phyloP scores from a whole-genome alignment of 2,888 invertebrate genomes.

The Bedellia somnulentella region DNA sequence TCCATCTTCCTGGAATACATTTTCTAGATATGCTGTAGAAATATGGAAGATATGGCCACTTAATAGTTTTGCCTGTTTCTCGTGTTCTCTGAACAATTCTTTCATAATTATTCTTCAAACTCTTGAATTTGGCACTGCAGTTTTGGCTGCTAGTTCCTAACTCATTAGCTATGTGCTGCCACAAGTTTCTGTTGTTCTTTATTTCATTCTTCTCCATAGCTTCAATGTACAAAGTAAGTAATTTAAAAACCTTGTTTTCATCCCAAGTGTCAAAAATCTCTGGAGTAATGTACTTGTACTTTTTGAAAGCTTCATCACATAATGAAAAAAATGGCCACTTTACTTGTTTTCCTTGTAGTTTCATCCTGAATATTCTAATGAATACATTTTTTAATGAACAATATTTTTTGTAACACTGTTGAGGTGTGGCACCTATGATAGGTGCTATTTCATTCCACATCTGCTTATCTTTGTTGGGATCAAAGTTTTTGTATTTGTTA shows the following conservation, averaged over 20 bases:
- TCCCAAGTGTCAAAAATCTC: conserved; percentile 39
- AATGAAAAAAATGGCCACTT: conserved; percentile 43
- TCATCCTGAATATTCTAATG: conserved; percentile 40
- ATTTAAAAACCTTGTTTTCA: conserved; percentile 28
- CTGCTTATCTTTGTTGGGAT: conserved; percentile 22
- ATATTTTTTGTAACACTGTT: conserved; percentile 40
- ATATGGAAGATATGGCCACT: conserved; percentile 42
- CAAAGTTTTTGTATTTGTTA: conserved; percentile 18
- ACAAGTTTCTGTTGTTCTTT: conserved; percentile 35
- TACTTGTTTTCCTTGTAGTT: conserved; percentile 33
- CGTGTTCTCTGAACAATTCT: conserved; percentile 31
- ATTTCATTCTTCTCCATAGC: conserved; percentile 31
- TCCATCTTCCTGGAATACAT: conserved; percentile 44
- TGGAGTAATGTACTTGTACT: conserved; percentile 28
- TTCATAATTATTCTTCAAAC: conserved; percentile 40
- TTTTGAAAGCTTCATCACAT: conserved; percentile 44
- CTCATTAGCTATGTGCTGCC: conserved; percentile 37
- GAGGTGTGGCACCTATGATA: conserved; percentile 25
- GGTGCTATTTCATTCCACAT: conserved; percentile 31
- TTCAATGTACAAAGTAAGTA: conserved; percentile 38
- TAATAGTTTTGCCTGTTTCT: conserved; percentile 27
- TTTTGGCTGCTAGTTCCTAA: conserved; percentile 38
- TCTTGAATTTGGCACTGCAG: conserved; percentile 48
- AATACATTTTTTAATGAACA: conserved; percentile 38
- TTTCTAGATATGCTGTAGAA: conserved; percentile 47